Evolutionary conservation across 2,888 invertebrate genomes (phyloP).

Genomic region (Listrodromus nycthemerus): DNA sequence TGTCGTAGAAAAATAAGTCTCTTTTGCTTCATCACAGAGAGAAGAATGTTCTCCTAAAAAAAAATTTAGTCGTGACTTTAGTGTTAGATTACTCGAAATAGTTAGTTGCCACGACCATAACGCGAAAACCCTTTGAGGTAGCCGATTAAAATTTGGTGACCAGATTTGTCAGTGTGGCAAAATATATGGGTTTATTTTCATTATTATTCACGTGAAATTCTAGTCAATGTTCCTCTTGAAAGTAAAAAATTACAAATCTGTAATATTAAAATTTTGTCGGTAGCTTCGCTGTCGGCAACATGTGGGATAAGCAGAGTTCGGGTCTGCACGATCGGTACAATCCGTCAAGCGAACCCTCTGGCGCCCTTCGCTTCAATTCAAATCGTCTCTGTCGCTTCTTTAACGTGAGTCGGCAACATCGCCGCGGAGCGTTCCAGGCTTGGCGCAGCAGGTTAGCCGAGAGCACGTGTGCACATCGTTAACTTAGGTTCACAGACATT

Average conservation of each 20-base stretch:
- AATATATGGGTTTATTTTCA: too few relatives aligned
- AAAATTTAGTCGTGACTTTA: too few relatives aligned
- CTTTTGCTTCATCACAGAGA: too few relatives aligned
- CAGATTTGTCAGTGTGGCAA: too few relatives aligned
- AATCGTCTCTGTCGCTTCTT: not conserved
- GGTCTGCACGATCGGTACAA: not conserved
- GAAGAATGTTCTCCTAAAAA: too few relatives aligned
- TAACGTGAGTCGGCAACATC: not conserved
- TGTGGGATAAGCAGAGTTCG: not conserved
- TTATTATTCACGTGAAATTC: too few relatives aligned
- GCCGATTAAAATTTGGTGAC: too few relatives aligned
- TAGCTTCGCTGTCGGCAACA: not conserved
- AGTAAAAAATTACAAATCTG: not conserved
- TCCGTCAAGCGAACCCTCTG: constrained; percentile 3
- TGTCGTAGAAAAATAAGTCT: too few relatives aligned
- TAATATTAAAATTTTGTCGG: not conserved
- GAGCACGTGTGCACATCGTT: constrained; percentile 23
- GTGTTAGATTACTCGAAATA: too few relatives aligned
- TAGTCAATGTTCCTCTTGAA: too few relatives aligned
- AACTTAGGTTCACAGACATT: not conserved
- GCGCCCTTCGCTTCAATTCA: not conserved
- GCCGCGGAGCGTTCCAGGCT: not conserved
- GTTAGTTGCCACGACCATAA: too few relatives aligned
- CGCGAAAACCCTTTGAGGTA: too few relatives aligned
- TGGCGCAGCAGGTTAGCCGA: constrained; percentile 20